Evolutionary conservation across 2,113 vertebrate species (phyloP).

Genomic region (Eulemur rufifrons): DNA sequence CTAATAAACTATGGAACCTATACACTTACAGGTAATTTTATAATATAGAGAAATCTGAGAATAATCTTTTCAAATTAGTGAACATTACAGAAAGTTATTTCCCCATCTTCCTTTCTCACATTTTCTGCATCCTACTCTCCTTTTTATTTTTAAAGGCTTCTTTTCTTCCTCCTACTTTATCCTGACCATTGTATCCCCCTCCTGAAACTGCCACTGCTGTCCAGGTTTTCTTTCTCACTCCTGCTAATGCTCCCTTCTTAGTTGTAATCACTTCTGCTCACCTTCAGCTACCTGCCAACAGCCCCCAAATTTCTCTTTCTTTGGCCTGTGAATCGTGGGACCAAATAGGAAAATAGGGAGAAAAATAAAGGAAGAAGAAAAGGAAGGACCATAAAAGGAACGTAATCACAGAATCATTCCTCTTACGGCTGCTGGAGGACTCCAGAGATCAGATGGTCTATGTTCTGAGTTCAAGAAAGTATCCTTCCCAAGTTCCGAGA

Average conservation of each 20-base stretch:
- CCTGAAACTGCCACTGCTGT: neutral
- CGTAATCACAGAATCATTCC: neutral
- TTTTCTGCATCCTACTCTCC: neutral
- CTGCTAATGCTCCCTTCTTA: neutral
- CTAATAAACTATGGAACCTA: neutral
- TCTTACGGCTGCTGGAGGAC: neutral
- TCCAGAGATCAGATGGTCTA: fast-evolving
- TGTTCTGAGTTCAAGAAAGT: neutral
- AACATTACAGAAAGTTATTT: neutral
- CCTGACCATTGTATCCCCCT: neutral
- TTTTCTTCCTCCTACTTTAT: neutral
- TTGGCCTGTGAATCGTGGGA: no score
- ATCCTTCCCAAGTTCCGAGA: neutral
- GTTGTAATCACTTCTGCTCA: neutral
- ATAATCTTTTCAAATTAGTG: neutral
- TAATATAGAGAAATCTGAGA: neutral
- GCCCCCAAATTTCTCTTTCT: neutral
- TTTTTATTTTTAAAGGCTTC: neutral
- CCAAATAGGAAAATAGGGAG: neutral
- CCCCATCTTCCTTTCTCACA: neutral
- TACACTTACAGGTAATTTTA: neutral
- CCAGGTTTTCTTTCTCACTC: neutral
- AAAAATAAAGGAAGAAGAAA: neutral
- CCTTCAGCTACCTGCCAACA: neutral
- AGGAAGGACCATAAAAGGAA: neutral